A percentile compares a stretch with the other conserved stretches of the same genome.
phyloP scores from a whole-genome alignment of 2,797 vertebrate species.

The Pelobates cultripes region DNA sequence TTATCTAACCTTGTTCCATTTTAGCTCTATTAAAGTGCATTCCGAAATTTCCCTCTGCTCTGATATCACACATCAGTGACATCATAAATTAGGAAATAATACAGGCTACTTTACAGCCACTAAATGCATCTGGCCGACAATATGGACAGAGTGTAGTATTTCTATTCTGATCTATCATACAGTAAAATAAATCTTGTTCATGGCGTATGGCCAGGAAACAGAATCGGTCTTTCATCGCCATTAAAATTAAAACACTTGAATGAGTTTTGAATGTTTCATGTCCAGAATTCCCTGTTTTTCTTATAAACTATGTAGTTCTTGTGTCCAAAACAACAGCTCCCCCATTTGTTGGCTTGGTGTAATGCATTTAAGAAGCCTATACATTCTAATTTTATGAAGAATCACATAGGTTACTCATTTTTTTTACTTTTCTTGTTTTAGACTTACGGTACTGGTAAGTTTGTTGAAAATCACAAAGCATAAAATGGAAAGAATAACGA shows the following conservation, averaged over 20 bases:
- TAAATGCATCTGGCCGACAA: slow-evolving; percentile 43
- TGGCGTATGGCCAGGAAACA: slow-evolving; percentile 29
- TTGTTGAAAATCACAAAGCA: too few relatives aligned
- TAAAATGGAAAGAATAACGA: too few relatives aligned
- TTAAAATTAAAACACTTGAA: slow-evolving; percentile 1
- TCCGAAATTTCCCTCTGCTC: slow-evolving; percentile 21
- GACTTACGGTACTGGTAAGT: too few relatives aligned
- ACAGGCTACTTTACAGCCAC: slow-evolving; percentile 28
- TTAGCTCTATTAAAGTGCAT: slow-evolving; percentile 15
- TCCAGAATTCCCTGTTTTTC: slow-evolving; percentile 31
- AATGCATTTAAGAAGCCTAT: slow-evolving; percentile 15
- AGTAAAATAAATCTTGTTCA: slow-evolving; percentile 34
- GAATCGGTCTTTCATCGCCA: slow-evolving; percentile 44
- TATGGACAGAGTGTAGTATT: slow-evolving; percentile 46
- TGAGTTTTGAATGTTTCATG: slow-evolving; percentile 8
- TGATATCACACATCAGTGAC: slow-evolving; percentile 34
- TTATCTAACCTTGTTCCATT: not conserved
- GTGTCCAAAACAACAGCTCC: slow-evolving; percentile 55
- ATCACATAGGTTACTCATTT: too few relatives aligned
- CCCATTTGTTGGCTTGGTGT: slow-evolving; percentile 45
- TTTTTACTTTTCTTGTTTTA: too few relatives aligned
- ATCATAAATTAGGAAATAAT: slow-evolving; percentile 34
- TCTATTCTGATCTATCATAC: slow-evolving; percentile 40
- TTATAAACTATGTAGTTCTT: not conserved
- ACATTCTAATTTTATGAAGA: too few relatives aligned